phyloP scores from a whole-genome alignment of 2,888 invertebrate species.

The Diploptera punctata region DNA sequence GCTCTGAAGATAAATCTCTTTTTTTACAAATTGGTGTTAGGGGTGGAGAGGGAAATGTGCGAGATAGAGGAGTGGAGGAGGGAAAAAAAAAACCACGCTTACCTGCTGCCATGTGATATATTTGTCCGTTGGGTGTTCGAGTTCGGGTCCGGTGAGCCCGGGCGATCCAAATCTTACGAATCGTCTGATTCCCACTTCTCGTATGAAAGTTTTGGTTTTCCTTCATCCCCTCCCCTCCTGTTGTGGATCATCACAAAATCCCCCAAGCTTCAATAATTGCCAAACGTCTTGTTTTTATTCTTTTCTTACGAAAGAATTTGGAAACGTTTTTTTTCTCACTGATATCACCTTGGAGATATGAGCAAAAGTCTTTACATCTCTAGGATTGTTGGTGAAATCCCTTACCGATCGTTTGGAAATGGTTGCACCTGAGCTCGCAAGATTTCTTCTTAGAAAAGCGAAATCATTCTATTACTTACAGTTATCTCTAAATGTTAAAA shows the following conservation, averaged over 20 bases:
- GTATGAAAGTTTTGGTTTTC: not conserved
- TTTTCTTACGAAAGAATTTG: not conserved
- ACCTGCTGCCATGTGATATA: conserved; percentile 36
- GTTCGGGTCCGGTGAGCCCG: conserved; percentile 7
- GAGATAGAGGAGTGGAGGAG: conserved; percentile 21
- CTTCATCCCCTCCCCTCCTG: not conserved
- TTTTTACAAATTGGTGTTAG: conserved; percentile 39
- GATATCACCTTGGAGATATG: not conserved
- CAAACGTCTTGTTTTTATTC: conserved; percentile 5
- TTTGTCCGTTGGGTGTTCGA: conserved; percentile 33
- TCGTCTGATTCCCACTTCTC: not conserved
- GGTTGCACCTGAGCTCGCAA: conserved; percentile 1
- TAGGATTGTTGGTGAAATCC: too few relatives aligned
- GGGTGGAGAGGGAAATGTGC: not conserved
- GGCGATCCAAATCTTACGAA: not conserved
- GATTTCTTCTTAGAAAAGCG: too few relatives aligned
- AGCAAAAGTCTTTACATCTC: not conserved
- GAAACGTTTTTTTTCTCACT: not conserved
- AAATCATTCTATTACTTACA: too few relatives aligned
- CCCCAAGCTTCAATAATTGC: not conserved
- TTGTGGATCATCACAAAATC: not conserved
- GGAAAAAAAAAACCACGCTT: too few relatives aligned
- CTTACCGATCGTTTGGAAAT: not conserved
- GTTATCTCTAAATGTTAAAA: too few relatives aligned
- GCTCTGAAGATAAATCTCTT: conserved; percentile 38